These are phyloP conservation scores for Prosopocoilus inquinatus DNA, from an alignment of 2,888 invertebrate species.

Conservation along the genomic window DNA sequence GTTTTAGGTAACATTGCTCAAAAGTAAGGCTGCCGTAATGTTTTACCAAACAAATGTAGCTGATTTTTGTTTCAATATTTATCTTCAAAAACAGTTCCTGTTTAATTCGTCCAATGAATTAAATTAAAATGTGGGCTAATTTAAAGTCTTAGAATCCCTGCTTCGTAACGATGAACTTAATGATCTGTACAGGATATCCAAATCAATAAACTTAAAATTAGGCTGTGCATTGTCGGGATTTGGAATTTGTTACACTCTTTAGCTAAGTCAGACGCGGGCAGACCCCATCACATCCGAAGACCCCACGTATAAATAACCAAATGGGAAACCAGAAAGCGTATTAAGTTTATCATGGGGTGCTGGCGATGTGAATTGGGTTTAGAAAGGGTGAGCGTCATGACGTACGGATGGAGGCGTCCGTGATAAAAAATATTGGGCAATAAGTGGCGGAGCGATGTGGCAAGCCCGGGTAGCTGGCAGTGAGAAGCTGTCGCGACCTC, in stretches of 20 bases:
- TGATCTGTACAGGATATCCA: no score
- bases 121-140: no score
- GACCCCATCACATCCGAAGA: background rate
- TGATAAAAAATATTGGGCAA: conserved; percentile 42
- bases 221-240: no score
- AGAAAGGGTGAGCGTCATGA: conserved; percentile 10
- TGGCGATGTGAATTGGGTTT: conserved; percentile 11
- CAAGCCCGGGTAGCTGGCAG: conserved; percentile 39
- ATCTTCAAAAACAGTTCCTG: no score
- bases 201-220: no score
- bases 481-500: conserved; percentile 50
- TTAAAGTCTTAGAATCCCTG: no score
- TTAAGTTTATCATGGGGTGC: conserved; percentile 15
- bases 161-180: no score
- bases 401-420: conserved; percentile 3
- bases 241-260: background rate
- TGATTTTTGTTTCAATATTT: no score
- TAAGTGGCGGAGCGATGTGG: conserved; percentile 45
- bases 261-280: background rate
- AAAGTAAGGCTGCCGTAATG: no score
- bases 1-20: no score
- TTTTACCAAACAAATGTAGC: no score
- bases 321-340: conserved; percentile 7
- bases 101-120: no score
- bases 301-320: conserved; percentile 1